A percentile compares a stretch with the other conserved stretches of the same genome.
phyloP scores from a whole-genome alignment of 30 jellyfish, hydroid and myxozoan species.

The Catostylus mosaicus region DNA sequence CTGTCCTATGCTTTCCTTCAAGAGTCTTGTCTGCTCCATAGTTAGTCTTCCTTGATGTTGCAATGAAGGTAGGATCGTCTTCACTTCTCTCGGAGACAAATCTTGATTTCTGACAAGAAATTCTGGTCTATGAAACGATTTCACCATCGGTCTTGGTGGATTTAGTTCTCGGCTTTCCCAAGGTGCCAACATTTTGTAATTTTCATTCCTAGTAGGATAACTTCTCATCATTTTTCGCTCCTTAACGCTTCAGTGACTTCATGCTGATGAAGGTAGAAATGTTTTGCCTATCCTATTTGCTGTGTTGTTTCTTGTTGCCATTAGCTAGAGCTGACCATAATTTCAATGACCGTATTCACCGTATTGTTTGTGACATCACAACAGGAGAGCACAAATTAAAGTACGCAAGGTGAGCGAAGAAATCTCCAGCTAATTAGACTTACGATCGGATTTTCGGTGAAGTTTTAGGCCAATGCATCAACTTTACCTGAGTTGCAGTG shows the following conservation, averaged over 20 bases:
- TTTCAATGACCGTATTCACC: conserved; percentile 17
- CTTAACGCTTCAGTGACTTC: conserved; percentile 1
- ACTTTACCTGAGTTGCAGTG: neutral
- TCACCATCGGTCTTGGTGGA: conserved; percentile 47
- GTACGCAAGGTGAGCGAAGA: neutral
- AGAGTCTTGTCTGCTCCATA: conserved; percentile 42
- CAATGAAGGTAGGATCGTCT: conserved; percentile 54
- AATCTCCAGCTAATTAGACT: neutral
- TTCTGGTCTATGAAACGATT: conserved; percentile 68
- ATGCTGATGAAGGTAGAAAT: neutral
- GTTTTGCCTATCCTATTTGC: neutral
- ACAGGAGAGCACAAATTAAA: neutral
- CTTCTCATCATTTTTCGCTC: conserved; percentile 35
- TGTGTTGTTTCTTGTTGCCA: conserved; percentile 53
- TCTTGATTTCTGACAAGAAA: conserved; percentile 76
- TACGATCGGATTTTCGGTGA: neutral
- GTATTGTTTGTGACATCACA: conserved; percentile 47
- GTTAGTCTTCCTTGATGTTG: conserved; percentile 8
- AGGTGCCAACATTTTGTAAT: conserved; percentile 55
- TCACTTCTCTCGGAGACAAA: conserved; percentile 63
- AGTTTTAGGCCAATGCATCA: neutral
- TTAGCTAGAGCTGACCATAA: conserved; percentile 40
- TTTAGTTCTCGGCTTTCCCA: conserved; percentile 58
- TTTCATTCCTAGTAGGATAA: conserved; percentile 24
- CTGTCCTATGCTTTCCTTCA: conserved; percentile 61